Evolutionary conservation across 30 jellyfish, hydroid and myxozoan species (phyloP), one percentile per base, ranked within the genome.

Genomic region (Aurelia sp.): DNA sequence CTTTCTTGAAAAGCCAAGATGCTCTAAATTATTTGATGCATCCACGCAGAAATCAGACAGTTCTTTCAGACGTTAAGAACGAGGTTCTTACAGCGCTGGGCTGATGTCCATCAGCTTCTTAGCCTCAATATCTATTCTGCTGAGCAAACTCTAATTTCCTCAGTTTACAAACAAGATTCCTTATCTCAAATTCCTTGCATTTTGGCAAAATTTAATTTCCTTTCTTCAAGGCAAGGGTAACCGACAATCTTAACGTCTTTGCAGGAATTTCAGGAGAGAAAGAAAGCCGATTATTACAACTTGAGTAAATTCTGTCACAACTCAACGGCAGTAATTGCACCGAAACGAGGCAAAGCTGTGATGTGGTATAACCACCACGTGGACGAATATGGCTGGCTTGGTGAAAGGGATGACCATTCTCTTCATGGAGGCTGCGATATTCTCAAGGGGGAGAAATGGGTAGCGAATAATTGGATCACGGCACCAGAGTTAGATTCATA

Each of bases 391-490:
- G 98, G 98, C 3, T 91, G 98, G 99, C 79, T 95, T 44, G 99
- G 99, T 18, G 92, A 69, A n/a, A 60, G 69, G 35, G 99, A 94
- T 61, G 85, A 89, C 59, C 78, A 41, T 58, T 79, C 97, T 1
- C 78, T 94, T n/a, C 99, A 94, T 76, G 99, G 99, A 6, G 99
- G 99, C 57, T 94, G 99, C 52, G 97, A 94, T 72, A 89, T 94
- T 48, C 82, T 66, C 57, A 89, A 94, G 79, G 99, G 99, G 3
- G 90, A 88, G 21, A 94, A 94, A 77, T 94, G 99, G 99, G 84
- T 94, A 0, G 99, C 99, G 0, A 94, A 94, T 62, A 94, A 94
- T 48, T 94, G 99, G 99, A 66, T 95, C 22, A 88, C 98, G 2
- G 96, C 98, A 20, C 99, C 99, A 1, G 97, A 96, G 80, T 74